Evolutionary conservation across 1,140 invertebrate species (phyloP).

Genomic region (Drosophila sp.): DNA sequence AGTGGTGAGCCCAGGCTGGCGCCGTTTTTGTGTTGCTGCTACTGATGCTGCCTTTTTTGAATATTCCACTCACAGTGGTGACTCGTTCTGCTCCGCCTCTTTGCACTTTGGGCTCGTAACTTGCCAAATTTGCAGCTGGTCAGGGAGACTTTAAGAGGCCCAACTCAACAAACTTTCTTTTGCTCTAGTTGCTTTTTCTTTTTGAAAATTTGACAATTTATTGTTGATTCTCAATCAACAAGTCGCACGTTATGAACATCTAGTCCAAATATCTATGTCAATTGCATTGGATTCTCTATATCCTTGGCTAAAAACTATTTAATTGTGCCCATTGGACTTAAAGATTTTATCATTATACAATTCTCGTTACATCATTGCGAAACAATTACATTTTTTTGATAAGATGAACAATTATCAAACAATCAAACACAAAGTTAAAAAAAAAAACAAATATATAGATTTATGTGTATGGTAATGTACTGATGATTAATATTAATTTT

Average conservation of each 20-base stretch:
- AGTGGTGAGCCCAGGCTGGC: constrained; percentile 35
- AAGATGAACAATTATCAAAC: constrained; percentile 26
- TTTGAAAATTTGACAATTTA: constrained; percentile 69
- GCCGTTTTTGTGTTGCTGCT: constrained; percentile 26
- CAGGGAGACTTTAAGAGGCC: constrained; percentile 44
- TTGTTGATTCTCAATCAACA: constrained; percentile 80
- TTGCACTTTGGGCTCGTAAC: constrained; percentile 39
- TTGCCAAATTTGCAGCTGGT: constrained; percentile 41
- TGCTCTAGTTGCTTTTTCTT: constrained; percentile 26
- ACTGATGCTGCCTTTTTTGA: constrained; percentile 52
- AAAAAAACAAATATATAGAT: neutral
- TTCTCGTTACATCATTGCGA: constrained; percentile 21
- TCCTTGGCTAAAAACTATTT: constrained; percentile 33
- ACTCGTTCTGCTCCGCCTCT: constrained; percentile 29
- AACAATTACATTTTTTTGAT: constrained; percentile 38
- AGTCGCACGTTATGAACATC: constrained; percentile 64
- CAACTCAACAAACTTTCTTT: constrained; percentile 17
- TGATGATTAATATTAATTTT: constrained; percentile 74
- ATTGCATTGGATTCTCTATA: neutral
- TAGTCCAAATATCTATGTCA: constrained; percentile 39
- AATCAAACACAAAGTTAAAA: constrained; percentile 34
- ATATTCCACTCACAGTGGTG: constrained; percentile 41
- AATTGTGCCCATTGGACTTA: constrained; percentile 13
- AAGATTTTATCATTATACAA: constrained; percentile 45
- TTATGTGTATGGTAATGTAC: constrained; percentile 49